Conservation (phyloP, 2,797 vertebrate genomes). For the Mionectes olivaceus region DNA sequence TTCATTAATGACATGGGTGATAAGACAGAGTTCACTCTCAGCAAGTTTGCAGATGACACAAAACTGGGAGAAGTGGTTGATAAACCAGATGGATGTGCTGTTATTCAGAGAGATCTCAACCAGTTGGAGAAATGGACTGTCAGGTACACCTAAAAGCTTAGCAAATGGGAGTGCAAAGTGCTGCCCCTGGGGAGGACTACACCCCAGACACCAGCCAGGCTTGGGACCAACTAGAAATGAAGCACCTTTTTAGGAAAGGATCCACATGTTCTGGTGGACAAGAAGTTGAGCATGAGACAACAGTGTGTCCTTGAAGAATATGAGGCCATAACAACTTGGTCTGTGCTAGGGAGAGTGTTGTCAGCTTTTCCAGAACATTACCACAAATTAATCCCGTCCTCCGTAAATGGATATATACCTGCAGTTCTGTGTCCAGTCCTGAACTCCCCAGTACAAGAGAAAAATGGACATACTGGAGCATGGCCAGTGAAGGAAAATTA, state of each 20-base stretch:
- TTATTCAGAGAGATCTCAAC: background rate
- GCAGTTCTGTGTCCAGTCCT: background rate
- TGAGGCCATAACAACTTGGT: background rate
- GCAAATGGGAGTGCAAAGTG: background rate
- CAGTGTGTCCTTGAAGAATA: background rate
- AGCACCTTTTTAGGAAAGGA: background rate
- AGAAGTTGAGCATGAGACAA: background rate
- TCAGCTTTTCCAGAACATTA: background rate
- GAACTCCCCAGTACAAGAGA: background rate
- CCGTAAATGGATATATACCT: background rate
- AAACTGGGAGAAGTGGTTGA: background rate
- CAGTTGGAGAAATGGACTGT: background rate
- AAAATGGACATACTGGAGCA: background rate
- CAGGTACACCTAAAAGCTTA: background rate
- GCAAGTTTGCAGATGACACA: background rate
- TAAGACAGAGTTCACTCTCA: background rate
- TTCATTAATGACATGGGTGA: background rate
- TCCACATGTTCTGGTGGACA: background rate
- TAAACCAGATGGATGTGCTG: background rate
- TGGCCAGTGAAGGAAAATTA: background rate
- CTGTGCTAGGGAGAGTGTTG: background rate
- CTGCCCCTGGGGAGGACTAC: fast-evolving
- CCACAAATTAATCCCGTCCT: background rate
- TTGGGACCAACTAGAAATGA: too few species aligned
- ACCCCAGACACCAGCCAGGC: background rate